Evolutionary conservation across 2,797 vertebrate genomes (phyloP).

Genomic region (Ateles fusciceps): DNA sequence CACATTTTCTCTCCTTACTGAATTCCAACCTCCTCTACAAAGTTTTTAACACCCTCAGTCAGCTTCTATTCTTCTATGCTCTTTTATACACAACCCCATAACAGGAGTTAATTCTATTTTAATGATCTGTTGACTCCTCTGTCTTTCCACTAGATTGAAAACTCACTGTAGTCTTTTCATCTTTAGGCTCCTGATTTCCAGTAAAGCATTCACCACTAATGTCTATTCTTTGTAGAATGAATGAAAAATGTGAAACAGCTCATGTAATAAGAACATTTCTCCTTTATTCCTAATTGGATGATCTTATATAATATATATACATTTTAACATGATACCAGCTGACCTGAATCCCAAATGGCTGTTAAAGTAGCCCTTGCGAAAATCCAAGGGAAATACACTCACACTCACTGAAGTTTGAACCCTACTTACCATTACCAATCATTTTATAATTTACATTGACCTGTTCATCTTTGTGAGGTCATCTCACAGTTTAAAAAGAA

Average conservation of each 20-base stretch:
- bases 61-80: not conserved
- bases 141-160: not conserved
- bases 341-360: not conserved
- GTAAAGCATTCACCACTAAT: not conserved
- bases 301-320: not conserved
- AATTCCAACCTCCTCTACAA: not conserved
- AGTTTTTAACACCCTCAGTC: not conserved
- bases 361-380: not conserved
- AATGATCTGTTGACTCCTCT: not conserved
- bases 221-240: not conserved
- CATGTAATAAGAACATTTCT: not conserved
- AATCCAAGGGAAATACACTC: not conserved
- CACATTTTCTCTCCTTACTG: not conserved
- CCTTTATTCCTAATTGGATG: not conserved
- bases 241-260: conserved; percentile 5
- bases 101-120: not conserved
- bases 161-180: not conserved
- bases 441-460: not conserved
- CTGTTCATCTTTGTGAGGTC: not conserved
- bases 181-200: not conserved
- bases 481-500: not conserved
- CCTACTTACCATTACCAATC: not conserved
- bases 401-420: not conserved
- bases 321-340: not conserved
- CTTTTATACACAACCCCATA: not conserved